A percentile compares a stretch with the other conserved stretches of the same genome.
Conservation (phyloP, 2,888 invertebrate species). For the Drosophila algonquin region DNA sequence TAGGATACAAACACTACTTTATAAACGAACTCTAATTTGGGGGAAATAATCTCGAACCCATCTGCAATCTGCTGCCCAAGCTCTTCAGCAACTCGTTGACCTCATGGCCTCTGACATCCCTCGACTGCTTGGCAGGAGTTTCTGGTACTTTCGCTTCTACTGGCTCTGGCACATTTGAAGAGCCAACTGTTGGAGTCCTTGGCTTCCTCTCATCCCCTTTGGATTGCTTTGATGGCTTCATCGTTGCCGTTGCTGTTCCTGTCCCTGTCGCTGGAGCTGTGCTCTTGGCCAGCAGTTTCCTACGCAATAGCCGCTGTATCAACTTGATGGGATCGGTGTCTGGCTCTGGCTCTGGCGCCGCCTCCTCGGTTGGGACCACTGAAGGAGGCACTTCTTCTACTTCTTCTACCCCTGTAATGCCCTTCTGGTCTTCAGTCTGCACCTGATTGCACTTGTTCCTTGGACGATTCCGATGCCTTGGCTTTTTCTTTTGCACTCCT, state of each 20-base stretch:
- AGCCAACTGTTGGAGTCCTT: conserved; percentile 1
- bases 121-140: not conserved
- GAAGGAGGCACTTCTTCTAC: not conserved
- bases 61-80: conserved; percentile 58
- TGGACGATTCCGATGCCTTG: conserved; percentile 75
- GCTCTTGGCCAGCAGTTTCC: conserved; percentile 63
- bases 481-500: conserved; percentile 68
- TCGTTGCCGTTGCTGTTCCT: not conserved
- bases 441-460: conserved; percentile 76
- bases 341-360: conserved; percentile 16
- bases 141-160: too few species aligned
- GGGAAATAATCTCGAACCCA: conserved; percentile 43
- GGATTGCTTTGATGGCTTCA: conserved; percentile 11
- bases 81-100: conserved; percentile 53
- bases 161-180: not conserved
- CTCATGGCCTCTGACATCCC: conserved; percentile 31
- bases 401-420: not conserved
- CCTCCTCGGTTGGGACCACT: not conserved
- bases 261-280: not conserved
- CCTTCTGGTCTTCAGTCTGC: not conserved
- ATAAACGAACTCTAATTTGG: not conserved
- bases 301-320: conserved; percentile 70
- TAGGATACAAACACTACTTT: not conserved
- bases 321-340: conserved; percentile 49
- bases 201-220: conserved; percentile 19